Conservation (phyloP, 2,113 vertebrate genomes). For the Rafetus swinhoei region DNA sequence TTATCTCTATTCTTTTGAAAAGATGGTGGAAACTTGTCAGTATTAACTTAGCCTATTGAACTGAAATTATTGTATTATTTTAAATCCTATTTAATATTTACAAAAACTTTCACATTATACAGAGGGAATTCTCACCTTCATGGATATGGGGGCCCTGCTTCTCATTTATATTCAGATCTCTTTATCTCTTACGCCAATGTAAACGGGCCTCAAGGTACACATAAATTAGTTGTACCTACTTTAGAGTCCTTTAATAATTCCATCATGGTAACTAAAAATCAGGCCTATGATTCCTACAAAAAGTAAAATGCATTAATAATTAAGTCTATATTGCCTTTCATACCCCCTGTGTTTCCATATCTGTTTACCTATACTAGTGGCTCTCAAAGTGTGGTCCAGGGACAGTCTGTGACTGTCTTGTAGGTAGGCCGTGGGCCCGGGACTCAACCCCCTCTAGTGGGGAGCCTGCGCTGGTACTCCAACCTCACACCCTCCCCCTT, state of each 20-base stretch:
- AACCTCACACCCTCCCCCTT: too few species aligned
- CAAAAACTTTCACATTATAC: neutral
- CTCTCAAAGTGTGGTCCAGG: too few species aligned
- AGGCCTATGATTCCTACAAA: neutral
- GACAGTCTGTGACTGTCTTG: too few species aligned
- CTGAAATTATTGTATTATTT: constrained; percentile 62
- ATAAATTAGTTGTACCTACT: neutral
- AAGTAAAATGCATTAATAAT: constrained; percentile 57
- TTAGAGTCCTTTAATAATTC: neutral
- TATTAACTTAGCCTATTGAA: constrained; percentile 58
- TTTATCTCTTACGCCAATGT: neutral
- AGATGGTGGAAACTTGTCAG: constrained; percentile 56
- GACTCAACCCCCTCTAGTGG: too few species aligned
- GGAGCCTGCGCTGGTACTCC: too few species aligned
- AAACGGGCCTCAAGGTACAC: neutral
- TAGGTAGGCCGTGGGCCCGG: too few species aligned
- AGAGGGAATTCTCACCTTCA: neutral
- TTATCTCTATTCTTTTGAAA: constrained; percentile 43
- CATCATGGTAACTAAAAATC: neutral
- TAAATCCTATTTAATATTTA: constrained; percentile 37
- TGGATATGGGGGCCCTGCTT: neutral
- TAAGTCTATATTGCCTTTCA: constrained; percentile 40
- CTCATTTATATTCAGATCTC: neutral
- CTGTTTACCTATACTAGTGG: neutral
- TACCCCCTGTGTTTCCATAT: constrained; percentile 49